Percentiles rank a stretch among this genome's conserved stretches.
Evolutionary conservation across 2,888 invertebrate species (phyloP).

Genomic region (Thereva unica): DNA sequence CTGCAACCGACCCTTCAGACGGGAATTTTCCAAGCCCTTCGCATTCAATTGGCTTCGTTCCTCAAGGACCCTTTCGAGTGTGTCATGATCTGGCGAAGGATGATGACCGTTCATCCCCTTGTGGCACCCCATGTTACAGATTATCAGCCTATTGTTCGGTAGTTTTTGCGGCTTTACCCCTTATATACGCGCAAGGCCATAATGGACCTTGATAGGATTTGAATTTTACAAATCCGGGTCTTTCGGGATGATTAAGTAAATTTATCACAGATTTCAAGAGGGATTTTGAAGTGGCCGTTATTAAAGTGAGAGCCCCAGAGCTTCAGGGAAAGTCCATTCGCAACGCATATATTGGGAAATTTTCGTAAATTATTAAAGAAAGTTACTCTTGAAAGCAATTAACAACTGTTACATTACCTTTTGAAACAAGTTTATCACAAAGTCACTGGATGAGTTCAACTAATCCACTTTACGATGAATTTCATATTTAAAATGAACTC

Average conservation of each 20-base stretch:
- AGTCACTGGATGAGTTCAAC: too few relatives aligned
- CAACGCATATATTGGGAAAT: too few relatives aligned
- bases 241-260: conserved; percentile 20
- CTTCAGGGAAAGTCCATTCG: too few relatives aligned
- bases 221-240: conserved; percentile 9
- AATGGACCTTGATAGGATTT: conserved; percentile 26
- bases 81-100: neutral
- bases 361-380: too few relatives aligned
- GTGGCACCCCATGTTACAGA: neutral
- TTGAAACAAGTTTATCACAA: too few relatives aligned
- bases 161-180: conserved; percentile 37
- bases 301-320: neutral
- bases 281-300: neutral
- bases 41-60: conserved; percentile 8
- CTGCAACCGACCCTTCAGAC: too few relatives aligned
- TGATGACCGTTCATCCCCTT: conserved; percentile 1
- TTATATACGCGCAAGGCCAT: conserved; percentile 15
- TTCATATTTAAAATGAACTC: too few relatives aligned
- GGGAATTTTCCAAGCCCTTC: too few relatives aligned
- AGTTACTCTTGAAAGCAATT: too few relatives aligned
- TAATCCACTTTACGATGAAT: too few relatives aligned
- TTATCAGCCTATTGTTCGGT: conserved; percentile 39
- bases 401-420: too few relatives aligned
- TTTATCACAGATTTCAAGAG: conserved; percentile 22
- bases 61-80: neutral